Base-by-base conservation (phyloP, 2,797 vertebrate genomes). In the Chloroceryle inda region DNA sequence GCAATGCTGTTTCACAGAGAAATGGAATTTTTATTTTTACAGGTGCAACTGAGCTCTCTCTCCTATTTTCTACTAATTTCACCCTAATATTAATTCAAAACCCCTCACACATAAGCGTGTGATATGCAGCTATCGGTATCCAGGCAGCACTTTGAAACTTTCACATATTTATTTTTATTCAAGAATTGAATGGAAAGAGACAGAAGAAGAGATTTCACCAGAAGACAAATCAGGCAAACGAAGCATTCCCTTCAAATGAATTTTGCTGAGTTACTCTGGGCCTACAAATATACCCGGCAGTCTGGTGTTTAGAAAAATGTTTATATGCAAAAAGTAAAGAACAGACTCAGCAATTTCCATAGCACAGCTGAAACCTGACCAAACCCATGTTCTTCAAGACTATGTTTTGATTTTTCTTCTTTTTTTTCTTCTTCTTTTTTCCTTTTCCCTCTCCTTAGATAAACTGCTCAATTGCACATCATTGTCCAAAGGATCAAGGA, bases 1-100 rank as follows among this genome's bases (percentile, higher is more conserved):
- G 79, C 76, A 27, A 26, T 11, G 55, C 58, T 63, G 27, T 47
- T 74, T 80, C 79, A 75, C 68, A 72, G 71, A 87, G 62, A 88
- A 94, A 50, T 17, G 38, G n/a, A 55, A 31, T 73, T 91, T 92
- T 92, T 88, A 94, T 78, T 96, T 96, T 94, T 56, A 95, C 82
- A 91, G 91, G 82, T 95, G 76, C 92, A 85, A 38, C 59, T 61
- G 44, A 66, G n/a, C 38, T 26, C 73, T 81, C 56, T 42, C 63
- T 73, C 40, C n/a, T 72, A 77, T 88, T 92, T 94, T 92, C 68
- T 78, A 62, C 83, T 38, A 38, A 38, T 38, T 38, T 92, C 74
- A 69, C 44, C 23, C 80, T 29, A 66, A 18, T 59, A 91, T 44
- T 82, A 47, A 90, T 69, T 74, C 50, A 24, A 84, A 95, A 92